Base-by-base conservation (phyloP, 2,797 vertebrate species). In the Centropyge bicolor region DNA sequence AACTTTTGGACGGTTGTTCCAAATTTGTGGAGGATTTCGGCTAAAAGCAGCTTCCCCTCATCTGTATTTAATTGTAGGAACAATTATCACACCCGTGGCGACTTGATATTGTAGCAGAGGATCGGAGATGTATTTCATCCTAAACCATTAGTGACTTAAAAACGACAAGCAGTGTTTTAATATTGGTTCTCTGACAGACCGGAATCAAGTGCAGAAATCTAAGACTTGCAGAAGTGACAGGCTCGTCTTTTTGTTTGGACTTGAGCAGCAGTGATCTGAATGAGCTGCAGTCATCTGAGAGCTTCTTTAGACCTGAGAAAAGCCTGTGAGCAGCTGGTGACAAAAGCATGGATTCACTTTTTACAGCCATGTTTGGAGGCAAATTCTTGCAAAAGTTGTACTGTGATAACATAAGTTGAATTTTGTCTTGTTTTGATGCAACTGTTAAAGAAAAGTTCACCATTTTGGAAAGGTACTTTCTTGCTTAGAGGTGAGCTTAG, bases 121-220 rank as follows among this genome's bases (percentile, higher is more conserved):
- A 56, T 49, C 41, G 62, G 46, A 52, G 2, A 61, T 19, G 14
- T 43, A 51, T 67, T 67, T 63, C n/a, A 35, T 65, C 57, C 5
- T 20, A 27, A 54, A 46, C 19, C 48, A 46, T 75, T 45, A 59
- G 14, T 56, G 56, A 40, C 43, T 66, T 40, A 48, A 40, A 70
- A 66, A 52, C 27, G 62, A 67, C 55, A 61, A 35, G 48, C 5
- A 8, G n/a, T 5, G 36, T 49, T 27, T 56, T 57, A 31, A 49
- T 64, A 64, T 19, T 68, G 64, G 57, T 35, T 72, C n/a, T 76
- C 40, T 71, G 54, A 13, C 48, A 17, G 51, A 71, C 12, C 43
- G 20, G 24, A 61, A 46, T 24, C 11, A 38, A 63, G 63, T 5
- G 22, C 17, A 31, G 49, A 52, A 17, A n/a, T 48, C 22, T 55